Evolutionary conservation across 2,888 invertebrate species (phyloP), one percentile per base, ranked within the genome.

Genomic region (Apomyelois bistriatella): DNA sequence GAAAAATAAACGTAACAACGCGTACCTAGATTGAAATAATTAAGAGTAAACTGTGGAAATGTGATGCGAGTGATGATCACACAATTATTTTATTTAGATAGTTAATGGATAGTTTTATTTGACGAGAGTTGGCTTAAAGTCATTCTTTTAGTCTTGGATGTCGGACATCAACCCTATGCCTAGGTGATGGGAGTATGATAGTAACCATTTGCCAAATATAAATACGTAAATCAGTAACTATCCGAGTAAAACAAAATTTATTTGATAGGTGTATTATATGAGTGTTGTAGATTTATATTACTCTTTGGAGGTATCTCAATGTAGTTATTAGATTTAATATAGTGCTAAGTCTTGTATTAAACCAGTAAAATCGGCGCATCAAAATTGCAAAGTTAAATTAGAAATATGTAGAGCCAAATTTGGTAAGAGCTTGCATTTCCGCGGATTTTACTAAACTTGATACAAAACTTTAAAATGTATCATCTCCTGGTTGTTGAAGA

Each of bases 161-260:
- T 82, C 67, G 61, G 63, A 81, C 80, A 80, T 79, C 75, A 65
- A 66, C 62, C 68, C 70, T 59, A 59, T 69, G 67, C 22, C 64
- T 65, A 71, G 75, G 73, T 71, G 72, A 74, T 72, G 74, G 72
- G 71, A 71, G 70, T 62, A 63, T 66, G 58, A 70, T 76, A 76
- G 76, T 74, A 79, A 79, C 72, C 72, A 74, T 82, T 85, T 84
- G 88, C 87, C 88, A 88, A 88, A 87, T 82, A 84, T 84, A 81
- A 76, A 80, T 84, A 81, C 82, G 82, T 82, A 84, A 74, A 59
- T 62, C 65, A 71, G 68, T 72, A 69, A 72, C 64, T 60, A 53
- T 60, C 59, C 61, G 55, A 60, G 53, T 59, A 57, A 53, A 54
- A 65, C 64, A 60, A 65, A 64, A 59, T 62, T 61, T 62, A 73